Base-by-base conservation (phyloP, 1,140 invertebrate genomes). In the Samia ricini region DNA sequence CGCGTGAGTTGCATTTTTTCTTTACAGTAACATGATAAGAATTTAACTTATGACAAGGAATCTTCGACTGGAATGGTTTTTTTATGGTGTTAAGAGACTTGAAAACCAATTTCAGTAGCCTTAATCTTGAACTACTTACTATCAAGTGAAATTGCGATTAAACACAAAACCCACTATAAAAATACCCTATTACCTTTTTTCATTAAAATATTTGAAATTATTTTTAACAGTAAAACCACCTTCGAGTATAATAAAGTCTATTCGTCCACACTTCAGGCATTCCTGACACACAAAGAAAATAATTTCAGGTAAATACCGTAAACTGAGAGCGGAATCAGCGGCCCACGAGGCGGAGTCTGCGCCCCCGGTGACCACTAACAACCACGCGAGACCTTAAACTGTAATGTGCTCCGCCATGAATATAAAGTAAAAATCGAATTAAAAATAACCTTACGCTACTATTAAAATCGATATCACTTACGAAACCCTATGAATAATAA, bases 261-360 rank as follows among this genome's bases (percentile, higher is more conserved):
- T n/a, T n/a, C n/a, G n/a, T n/a, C n/a, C n/a, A n/a, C n/a, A n/a
- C n/a, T n/a, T n/a, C n/a, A n/a, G n/a, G n/a, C n/a, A 12, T 1
- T 42, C 4, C 10, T 42, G 1, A 1, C 1, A 42, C n/a, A 42
- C n/a, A 42, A 42, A 1, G 33, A 15, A 42, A 42, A 42, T n/a
- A 6, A 22, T 74, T 74, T 7, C 64, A 89, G 86, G 84, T 55
- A 89, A 87, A 83, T 89, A 87, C 55, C 72, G 74, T n/a, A 84
- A 85, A 49, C 52, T 89, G 51, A 86, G 81, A 69, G 74, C 74
- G 2, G 84, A 89, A 56, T 81, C 75, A n/a, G 81, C 71, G 5
- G 72, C 74, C 1, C 74, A 75, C n/a, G 83, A 83, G 51, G 79
- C 78, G 0, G 84, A 88, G 48, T 82, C 76, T 0, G 71, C 80